Base-by-base conservation (phyloP, 2,113 vertebrate genomes). In the Bufo bufo region DNA sequence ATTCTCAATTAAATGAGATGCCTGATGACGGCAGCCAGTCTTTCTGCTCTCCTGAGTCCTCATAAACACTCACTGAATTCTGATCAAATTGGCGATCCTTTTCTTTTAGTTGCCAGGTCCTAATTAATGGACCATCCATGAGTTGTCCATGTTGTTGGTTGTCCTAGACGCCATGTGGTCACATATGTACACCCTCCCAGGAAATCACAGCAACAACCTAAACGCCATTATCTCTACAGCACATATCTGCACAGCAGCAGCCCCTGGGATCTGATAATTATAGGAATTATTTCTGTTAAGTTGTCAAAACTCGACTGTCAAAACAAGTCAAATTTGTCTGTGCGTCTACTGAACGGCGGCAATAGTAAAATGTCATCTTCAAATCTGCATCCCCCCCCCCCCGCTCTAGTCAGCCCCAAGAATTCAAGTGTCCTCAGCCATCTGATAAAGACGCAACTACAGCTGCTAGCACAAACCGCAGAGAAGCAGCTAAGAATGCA, bases 401-500 rank as follows among this genome's bases (percentile, higher is more conserved):
- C 3, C 92, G 78, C 90, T 93, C 89, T 50, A 91, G 89, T 79
- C 74, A 33, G 86, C 90, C 92, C 91, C 75, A 78, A 91, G 75
- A 61, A 47, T 19, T 43, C 20, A 71, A 66, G 87, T 13, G 63
- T 91, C 93, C 93, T 93, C 17, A 56, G 69, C 5, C 14, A 33
- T 52, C 84, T 20, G 63, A 83, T 20, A 17, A 49, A 83, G 59
- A 13, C 47, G n/a, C 47, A 50, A 19, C 47, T 50, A 50, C 45
- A 50, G 13, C 47, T 33, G 33, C 1, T 14, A 77, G 16, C 45
- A 77, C 7, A 2, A n/a, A 77, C 4, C 23, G 10, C 6, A 3
- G 23, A 13, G 66, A 66, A 2, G 4, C n/a, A 71, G 66, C 66
- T 10, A 4, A 8, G 10, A 12, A 43, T 9, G 47, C 74, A 77